Evolutionary conservation across 2,888 invertebrate genomes (phyloP), one percentile per base, ranked within the genome.

Genomic region (Masnerella sp.): DNA sequence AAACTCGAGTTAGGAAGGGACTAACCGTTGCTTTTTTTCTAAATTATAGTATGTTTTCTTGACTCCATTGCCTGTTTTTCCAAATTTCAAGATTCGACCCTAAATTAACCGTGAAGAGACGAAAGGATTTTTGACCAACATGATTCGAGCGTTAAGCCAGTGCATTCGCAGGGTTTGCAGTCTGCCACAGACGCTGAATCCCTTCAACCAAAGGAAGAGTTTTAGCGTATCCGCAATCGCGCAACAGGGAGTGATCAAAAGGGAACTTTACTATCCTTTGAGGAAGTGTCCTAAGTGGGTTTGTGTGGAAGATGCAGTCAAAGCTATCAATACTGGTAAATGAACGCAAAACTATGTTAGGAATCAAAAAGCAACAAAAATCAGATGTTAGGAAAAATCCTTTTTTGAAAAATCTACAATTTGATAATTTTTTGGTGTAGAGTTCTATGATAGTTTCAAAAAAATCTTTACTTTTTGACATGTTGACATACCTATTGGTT

Each of bases 241-340:
- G n/a, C n/a, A n/a, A n/a, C n/a, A n/a, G n/a, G n/a, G n/a, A n/a
- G n/a, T n/a, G n/a, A n/a, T 30, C n/a, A 30, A 3, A 12, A 40
- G 68, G 14, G 68, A 59, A 45, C 32, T 69, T 2, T 61, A 69
- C 20, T 81, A 84, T 42, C 82, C 84, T 0, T 54, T 83, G 8
- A 81, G 79, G 62, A 79, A 83, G 64, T 85, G 85, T 76, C 85
- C 85, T 5, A 74, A 76, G 77, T 85, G 85, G 85, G 84, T 84
- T 7, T 84, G 85, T 47, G 83, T 83, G 8, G 85, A 85, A 61
- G 85, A 85, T 52, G 84, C 84, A 1, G 80, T 84, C 0, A 84
- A 83, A 69, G 75, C 82, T 11, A 80, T 85, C 11, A 84, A 83
- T 74, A 84, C 85, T 59, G 85, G 85, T 85, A 73, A 74, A 40